Evolutionary conservation across 2,113 vertebrate species (phyloP), one percentile per base, ranked within the genome.

Genomic region (Hiodon tergisus): DNA sequence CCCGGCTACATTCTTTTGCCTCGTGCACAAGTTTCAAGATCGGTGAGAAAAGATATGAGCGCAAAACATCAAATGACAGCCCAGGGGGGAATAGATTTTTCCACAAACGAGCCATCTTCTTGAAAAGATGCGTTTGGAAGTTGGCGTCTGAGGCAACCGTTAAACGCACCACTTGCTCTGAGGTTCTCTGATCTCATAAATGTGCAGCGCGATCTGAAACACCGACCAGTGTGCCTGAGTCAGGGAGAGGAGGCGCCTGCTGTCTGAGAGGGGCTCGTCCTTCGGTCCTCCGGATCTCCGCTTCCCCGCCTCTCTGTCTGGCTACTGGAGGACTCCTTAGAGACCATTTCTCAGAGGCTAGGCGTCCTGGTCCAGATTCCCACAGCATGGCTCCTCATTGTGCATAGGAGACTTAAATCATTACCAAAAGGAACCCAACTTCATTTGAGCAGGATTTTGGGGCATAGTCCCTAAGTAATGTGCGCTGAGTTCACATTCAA

Each of bases 151-250:
- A 77, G 77, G 81, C 69, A 16, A 84, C 84, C 86, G 86, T 90
- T 89, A 90, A 90, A 91, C 75, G 81, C 87, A 86, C 87, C 81
- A 83, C 83, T 87, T 84, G 84, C 84, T 87, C 89, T 90, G 89
- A 89, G 86, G 78, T 90, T 90, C 92, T 91, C 90, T 89, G 88
- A 86, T 89, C 88, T 91, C 83, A 85, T 91, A 91, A 91, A 91
- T 81, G 86, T 89, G 86, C 85, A 87, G 85, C 63, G 84, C 89
- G 89, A 85, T 89, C 88, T 90, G 87, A 88, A 91, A 91, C 85
- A 85, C 88, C 84, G 88, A 86, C 89, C 78, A 59, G 83, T 75
- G 75, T 61, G 47, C 68, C 2, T 4, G n/a, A 10, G 55, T 10
- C 46, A 61, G 74, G 52, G n/a, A 46, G 60, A 66, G 78, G 78